Base-by-base conservation (phyloP, 2,888 invertebrate genomes). In the Ophion slaviceki region DNA sequence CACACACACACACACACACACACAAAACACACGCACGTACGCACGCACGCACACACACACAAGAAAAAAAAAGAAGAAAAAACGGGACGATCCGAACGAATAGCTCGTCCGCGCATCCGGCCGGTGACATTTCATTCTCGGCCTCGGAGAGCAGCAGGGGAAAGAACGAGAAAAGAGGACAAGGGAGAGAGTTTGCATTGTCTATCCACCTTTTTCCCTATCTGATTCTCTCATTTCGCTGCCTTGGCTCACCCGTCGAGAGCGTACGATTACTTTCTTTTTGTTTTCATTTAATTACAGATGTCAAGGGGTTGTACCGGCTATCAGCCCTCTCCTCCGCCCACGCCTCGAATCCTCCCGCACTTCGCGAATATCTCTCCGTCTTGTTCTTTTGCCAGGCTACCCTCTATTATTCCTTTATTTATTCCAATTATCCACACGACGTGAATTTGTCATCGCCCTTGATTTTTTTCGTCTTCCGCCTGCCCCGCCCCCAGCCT, bases 211-310 rank as follows among this genome's bases (percentile, higher is more conserved):
- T n/a, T n/a, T 89, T 91, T 89, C 91, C 92, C 92, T 92, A 93
- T 92, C 93, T 91, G 92, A 92, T 93, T 93, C 92, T 92, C 91
- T 91, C 92, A 91, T 92, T 92, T 92, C 90, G 90, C 91, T 92
- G 92, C 91, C 92, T 92, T 91, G 90, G 89, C 91, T 92, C 91
- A 89, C 88, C 92, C 90, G 88, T 89, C 86, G 90, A 91, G 91
- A 91, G 90, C 91, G 91, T 91, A 91, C 93, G 92, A 93, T 93
- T 93, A 93, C 92, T 93, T 93, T 92, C 92, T 92, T 93, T 93
- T 93, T 93, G 93, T 93, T 93, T 93, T 93, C 93, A 92, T 93
- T 93, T 93, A 93, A 93, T 93, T 93, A 93, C 93, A 92, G 93
- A 93, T 93, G 93, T 93, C 93, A 93, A 93, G 93, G 93, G 93